Evolutionary conservation across 1,140 invertebrate genomes (phyloP).

Genomic region (Drosophila kikkawai): DNA sequence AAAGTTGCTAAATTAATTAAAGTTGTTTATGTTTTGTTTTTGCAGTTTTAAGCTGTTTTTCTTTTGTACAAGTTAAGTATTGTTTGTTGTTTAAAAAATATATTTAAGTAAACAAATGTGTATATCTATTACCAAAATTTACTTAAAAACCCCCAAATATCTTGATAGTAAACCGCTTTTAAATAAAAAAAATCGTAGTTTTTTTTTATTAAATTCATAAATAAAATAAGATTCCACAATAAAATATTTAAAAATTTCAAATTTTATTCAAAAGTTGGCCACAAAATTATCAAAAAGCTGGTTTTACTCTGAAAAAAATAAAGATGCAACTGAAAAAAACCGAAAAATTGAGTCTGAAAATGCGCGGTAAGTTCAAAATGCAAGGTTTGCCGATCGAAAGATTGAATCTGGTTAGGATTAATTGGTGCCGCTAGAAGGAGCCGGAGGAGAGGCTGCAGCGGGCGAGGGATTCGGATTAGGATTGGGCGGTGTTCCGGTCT

Average conservation of each 20-base stretch:
- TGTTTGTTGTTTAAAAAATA: background rate
- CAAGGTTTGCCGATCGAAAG: constrained; percentile 33
- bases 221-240: no score
- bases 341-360: constrained; percentile 53
- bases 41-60: background rate
- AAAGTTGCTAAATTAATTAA: background rate
- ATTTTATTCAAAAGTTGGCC: constrained; percentile 45
- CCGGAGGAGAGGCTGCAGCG: constrained; percentile 5
- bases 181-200: background rate
- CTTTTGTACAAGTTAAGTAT: background rate
- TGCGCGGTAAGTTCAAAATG: constrained; percentile 50
- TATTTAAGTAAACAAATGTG: no score
- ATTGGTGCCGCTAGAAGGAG: constrained; percentile 36
- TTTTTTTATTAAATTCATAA: background rate
- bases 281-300: constrained; percentile 37
- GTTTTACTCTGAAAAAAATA: constrained; percentile 18
- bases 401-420: constrained; percentile 24
- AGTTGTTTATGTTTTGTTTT: background rate
- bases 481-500: constrained; percentile 51
- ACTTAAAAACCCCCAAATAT: no score
- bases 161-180: no score
- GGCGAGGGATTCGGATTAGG: constrained; percentile 30
- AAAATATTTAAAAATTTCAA: constrained; percentile 19
- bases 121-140: no score
- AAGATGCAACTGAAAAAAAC: constrained; percentile 7